A percentile compares a stretch with the other conserved stretches of the same genome.
Evolutionary conservation across 2,797 vertebrate genomes (phyloP).

Genomic region (Percopsis omiscomaycus): DNA sequence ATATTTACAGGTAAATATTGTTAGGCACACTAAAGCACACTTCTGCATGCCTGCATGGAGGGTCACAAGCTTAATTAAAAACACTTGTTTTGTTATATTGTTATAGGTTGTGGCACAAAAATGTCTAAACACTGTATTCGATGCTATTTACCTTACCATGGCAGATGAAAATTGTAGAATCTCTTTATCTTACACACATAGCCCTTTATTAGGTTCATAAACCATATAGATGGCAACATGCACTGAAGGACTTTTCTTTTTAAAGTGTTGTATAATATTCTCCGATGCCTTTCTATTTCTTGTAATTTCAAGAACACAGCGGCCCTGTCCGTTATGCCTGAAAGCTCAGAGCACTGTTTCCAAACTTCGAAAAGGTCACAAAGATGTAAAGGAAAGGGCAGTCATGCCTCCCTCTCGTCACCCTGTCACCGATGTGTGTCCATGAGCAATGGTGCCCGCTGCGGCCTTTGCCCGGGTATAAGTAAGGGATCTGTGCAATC

Average conservation of each 20-base stretch:
- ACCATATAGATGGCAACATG: not conserved
- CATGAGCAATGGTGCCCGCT: constrained; percentile 18
- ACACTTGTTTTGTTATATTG: too few relatives aligned
- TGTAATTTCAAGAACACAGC: constrained; percentile 5
- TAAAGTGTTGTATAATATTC: constrained; percentile 31
- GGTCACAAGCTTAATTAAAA: too few relatives aligned
- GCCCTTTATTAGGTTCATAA: too few relatives aligned
- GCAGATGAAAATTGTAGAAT: too few relatives aligned
- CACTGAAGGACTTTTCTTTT: constrained; percentile 20
- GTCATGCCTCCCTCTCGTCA: constrained; percentile 47
- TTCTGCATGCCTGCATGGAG: too few relatives aligned
- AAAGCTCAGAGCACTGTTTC: constrained; percentile 47
- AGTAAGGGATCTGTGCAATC: constrained; percentile 64
- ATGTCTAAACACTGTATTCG: too few relatives aligned
- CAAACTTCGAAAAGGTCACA: constrained; percentile 58
- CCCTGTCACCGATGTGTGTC: constrained; percentile 48
- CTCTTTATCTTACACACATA: too few relatives aligned
- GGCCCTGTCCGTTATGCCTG: constrained; percentile 20
- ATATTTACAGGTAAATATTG: too few relatives aligned
- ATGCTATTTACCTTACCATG: too few relatives aligned
- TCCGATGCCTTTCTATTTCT: constrained; percentile 24
- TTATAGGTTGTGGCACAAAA: too few relatives aligned
- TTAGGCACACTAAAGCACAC: too few relatives aligned
- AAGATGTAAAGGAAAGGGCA: constrained; percentile 36
- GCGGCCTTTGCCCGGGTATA: constrained; percentile 58